Evolutionary conservation across 2,888 invertebrate genomes (phyloP).

Genomic region (Protonemura montana): DNA sequence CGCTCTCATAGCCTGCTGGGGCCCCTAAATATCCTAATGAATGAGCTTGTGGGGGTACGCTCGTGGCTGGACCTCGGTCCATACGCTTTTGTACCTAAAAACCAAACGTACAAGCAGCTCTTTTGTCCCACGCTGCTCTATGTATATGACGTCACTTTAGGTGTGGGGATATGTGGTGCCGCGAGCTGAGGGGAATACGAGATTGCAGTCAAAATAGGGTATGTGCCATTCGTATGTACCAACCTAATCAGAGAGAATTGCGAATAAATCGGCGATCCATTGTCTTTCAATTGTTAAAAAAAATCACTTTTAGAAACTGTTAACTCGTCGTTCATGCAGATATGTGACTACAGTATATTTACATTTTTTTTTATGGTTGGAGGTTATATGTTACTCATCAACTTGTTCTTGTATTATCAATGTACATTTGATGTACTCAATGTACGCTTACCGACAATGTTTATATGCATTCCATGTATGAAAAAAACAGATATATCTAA

Average conservation of each 20-base stretch:
- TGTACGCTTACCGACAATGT: no score
- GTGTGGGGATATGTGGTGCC: background rate
- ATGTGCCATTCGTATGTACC: background rate
- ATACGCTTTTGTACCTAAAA: constrained; percentile 23
- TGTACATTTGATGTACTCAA: no score
- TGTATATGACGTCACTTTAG: constrained; percentile 19
- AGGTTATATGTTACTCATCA: no score
- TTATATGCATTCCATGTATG: no score
- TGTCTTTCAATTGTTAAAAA: constrained; percentile 9
- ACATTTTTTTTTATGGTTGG: no score
- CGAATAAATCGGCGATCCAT: background rate
- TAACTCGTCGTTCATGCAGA: background rate
- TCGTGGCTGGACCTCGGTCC: constrained; percentile 33
- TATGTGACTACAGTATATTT: no score
- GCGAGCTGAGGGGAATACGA: background rate
- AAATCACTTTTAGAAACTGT: background rate
- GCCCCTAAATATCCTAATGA: constrained; percentile 37
- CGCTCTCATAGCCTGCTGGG: background rate
- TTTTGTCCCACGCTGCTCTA: constrained; percentile 24
- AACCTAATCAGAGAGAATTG: background rate
- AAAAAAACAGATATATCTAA: no score
- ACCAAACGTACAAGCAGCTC: constrained; percentile 25
- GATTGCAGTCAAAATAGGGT: background rate
- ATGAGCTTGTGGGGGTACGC: constrained; percentile 32
- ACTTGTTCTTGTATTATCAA: no score